Percentiles rank a stretch among this genome's conserved stretches.
Evolutionary conservation across 2,797 vertebrate species (phyloP).

Genomic region (Natrix natrix): DNA sequence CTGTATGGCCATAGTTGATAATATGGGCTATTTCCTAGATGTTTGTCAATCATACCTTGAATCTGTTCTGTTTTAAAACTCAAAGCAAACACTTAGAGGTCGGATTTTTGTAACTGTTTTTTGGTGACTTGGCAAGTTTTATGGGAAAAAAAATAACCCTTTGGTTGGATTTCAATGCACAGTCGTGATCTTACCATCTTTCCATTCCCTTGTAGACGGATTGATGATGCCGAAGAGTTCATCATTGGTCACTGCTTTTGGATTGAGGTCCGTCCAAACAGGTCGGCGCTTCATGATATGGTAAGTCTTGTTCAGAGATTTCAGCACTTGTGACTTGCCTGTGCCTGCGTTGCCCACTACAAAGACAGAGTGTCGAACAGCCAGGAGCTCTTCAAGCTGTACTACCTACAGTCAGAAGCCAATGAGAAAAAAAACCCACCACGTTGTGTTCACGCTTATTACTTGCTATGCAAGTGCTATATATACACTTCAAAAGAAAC

Average conservation of each 20-base stretch:
- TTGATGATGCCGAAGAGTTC: slow-evolving; percentile 96
- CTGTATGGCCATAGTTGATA: background rate
- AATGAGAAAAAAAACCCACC: background rate
- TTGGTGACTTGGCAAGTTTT: background rate
- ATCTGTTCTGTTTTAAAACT: slow-evolving; percentile 1
- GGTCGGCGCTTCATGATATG: slow-evolving; percentile 86
- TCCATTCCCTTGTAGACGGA: slow-evolving; percentile 91
- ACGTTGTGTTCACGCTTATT: background rate
- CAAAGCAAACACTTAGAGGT: background rate
- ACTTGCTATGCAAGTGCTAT: background rate
- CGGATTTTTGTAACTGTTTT: background rate
- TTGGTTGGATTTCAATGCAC: background rate
- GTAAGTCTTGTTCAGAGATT: slow-evolving; percentile 87
- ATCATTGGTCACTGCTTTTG: slow-evolving; percentile 93
- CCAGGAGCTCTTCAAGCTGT: slow-evolving; percentile 91
- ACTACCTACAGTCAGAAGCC: slow-evolving; percentile 78
- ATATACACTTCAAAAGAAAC: background rate
- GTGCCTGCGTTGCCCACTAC: slow-evolving; percentile 89
- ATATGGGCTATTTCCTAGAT: background rate
- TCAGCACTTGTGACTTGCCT: slow-evolving; percentile 92
- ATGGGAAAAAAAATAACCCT: background rate
- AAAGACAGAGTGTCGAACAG: slow-evolving; percentile 91
- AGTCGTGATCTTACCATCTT: slow-evolving; percentile 72
- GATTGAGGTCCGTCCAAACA: slow-evolving; percentile 92
- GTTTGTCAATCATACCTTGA: background rate